phyloP scores from a whole-genome alignment of 2,888 invertebrate genomes.

The Mactromeris polynyma region DNA sequence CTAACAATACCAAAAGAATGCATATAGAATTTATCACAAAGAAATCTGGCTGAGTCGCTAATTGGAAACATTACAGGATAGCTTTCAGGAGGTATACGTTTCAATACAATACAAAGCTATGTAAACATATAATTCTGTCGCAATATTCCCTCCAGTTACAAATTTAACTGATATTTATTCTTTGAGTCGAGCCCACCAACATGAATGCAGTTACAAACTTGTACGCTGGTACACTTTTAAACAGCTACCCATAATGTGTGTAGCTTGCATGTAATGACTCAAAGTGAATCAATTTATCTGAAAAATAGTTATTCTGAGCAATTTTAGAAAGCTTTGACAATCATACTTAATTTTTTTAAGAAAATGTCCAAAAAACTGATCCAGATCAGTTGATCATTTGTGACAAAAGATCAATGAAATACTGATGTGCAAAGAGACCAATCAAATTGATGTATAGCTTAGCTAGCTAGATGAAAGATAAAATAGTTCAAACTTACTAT shows the following conservation, averaged over 20 bases:
- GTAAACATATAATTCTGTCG: neutral
- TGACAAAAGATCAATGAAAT: too few relatives aligned
- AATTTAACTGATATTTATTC: neutral
- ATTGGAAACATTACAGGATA: conserved; percentile 33
- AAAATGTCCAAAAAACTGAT: too few relatives aligned
- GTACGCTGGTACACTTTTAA: neutral
- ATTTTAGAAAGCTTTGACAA: too few relatives aligned
- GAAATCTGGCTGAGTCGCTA: neutral
- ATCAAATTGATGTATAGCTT: too few relatives aligned
- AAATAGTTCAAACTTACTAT: conserved; percentile 6
- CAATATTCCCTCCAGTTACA: neutral
- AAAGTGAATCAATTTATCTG: too few relatives aligned
- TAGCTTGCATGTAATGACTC: neutral
- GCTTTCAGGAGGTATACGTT: conserved; percentile 12
- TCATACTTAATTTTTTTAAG: too few relatives aligned
- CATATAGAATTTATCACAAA: conserved; percentile 15
- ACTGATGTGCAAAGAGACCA: too few relatives aligned
- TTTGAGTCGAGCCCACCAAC: neutral
- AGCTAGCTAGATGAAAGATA: too few relatives aligned
- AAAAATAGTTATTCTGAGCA: too few relatives aligned
- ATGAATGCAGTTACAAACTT: neutral
- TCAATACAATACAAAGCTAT: neutral
- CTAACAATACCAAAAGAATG: conserved; percentile 27
- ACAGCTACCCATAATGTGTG: neutral
- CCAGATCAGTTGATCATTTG: too few relatives aligned